A percentile compares a stretch with the other conserved stretches of the same genome.
Evolutionary conservation across 2,797 vertebrate species (phyloP).

Genomic region (Muraenolepis orangiensis): DNA sequence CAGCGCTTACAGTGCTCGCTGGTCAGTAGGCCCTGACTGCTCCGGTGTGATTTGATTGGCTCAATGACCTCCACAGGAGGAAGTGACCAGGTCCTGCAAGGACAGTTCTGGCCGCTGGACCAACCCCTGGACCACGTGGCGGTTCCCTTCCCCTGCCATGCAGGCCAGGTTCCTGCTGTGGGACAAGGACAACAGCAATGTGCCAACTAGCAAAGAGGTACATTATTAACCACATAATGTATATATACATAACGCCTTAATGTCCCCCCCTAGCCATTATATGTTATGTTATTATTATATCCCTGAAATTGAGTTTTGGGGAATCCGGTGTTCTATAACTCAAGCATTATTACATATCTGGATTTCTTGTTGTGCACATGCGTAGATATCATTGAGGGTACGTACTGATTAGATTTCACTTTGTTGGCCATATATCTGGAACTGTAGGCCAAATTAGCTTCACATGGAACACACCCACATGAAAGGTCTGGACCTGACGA

Average conservation of each 20-base stretch:
- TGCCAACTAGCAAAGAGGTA: constrained; percentile 76
- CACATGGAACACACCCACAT: too few relatives aligned
- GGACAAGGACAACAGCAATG: constrained; percentile 86
- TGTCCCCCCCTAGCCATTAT: background rate
- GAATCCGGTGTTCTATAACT: too few relatives aligned
- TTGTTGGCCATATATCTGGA: too few relatives aligned
- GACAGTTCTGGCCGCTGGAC: constrained; percentile 85
- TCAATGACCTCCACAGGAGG: constrained; percentile 66
- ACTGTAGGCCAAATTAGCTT: too few relatives aligned
- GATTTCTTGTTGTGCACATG: too few relatives aligned
- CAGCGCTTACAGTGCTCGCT: background rate
- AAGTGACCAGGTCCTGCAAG: constrained; percentile 87
- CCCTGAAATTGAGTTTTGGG: too few relatives aligned
- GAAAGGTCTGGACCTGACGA: too few relatives aligned
- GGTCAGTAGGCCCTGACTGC: background rate
- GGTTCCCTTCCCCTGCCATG: constrained; percentile 70
- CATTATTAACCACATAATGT: background rate
- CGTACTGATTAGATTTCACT: too few relatives aligned
- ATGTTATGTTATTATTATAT: background rate
- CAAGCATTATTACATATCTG: too few relatives aligned
- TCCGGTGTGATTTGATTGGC: background rate
- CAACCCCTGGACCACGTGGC: constrained; percentile 94
- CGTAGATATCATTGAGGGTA: too few relatives aligned
- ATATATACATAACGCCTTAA: too few relatives aligned
- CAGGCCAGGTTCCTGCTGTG: constrained; percentile 79